These are phyloP conservation scores for Metalampra italica DNA, from an alignment of 2,888 invertebrate species.

Conservation along the genomic window DNA sequence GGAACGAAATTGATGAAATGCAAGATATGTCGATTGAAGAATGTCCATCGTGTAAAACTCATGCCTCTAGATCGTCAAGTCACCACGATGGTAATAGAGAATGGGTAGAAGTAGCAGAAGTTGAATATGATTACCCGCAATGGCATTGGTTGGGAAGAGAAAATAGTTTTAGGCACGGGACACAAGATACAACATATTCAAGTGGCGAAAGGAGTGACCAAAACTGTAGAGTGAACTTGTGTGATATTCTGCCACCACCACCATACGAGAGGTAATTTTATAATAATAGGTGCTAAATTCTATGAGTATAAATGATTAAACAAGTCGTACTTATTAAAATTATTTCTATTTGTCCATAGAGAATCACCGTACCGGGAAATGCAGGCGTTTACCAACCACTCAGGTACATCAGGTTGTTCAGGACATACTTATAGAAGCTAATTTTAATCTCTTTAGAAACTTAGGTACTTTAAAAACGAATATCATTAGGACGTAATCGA, in stretches of 20 bases:
- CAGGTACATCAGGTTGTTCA: slow-evolving; percentile 70
- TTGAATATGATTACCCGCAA: slow-evolving; percentile 71
- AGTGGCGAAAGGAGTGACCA: slow-evolving; percentile 57
- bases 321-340: no score
- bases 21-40: slow-evolving; percentile 69
- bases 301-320: no score
- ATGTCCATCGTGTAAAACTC: slow-evolving; percentile 69
- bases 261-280: slow-evolving; percentile 68
- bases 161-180: slow-evolving; percentile 63
- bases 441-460: slow-evolving; percentile 25
- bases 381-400: slow-evolving; percentile 62
- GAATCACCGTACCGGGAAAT: slow-evolving; percentile 66
- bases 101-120: slow-evolving; percentile 64
- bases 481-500: slow-evolving; percentile 71
- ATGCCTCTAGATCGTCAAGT: slow-evolving; percentile 66
- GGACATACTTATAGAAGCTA: slow-evolving; percentile 68
- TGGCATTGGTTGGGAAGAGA: slow-evolving; percentile 73
- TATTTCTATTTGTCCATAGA: slow-evolving; percentile 40
- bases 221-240: slow-evolving; percentile 70
- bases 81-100: slow-evolving; percentile 66
- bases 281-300: no score
- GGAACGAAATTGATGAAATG: slow-evolving; percentile 57
- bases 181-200: slow-evolving; percentile 50
- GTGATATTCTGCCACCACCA: slow-evolving; percentile 67
- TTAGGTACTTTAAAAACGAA: slow-evolving; percentile 37